Evolutionary conservation across 2,797 vertebrate genomes (phyloP).

Genomic region (Halcyon chelicuti): DNA sequence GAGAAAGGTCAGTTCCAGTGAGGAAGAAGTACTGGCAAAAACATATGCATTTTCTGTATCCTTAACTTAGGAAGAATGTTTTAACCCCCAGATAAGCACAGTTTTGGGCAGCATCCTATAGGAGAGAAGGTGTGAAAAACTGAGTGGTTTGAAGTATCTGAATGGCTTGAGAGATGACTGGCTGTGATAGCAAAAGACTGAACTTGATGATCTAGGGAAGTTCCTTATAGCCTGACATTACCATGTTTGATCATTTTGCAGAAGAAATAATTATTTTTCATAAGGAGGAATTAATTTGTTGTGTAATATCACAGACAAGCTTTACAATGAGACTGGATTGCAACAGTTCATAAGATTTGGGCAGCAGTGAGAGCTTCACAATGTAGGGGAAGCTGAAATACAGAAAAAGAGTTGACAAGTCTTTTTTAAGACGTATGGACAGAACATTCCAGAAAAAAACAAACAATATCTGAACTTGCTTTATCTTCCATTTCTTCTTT

Average conservation of each 20-base stretch:
- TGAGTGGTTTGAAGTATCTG: not conserved
- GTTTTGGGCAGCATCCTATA: not conserved
- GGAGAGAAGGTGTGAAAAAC: not conserved
- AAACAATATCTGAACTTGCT: not conserved
- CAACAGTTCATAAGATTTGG: not conserved
- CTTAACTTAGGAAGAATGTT: not conserved
- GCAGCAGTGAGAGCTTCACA: not conserved
- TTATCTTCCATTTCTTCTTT: not conserved
- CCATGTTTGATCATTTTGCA: not conserved
- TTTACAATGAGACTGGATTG: not conserved
- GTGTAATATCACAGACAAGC: not conserved
- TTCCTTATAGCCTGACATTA: not conserved
- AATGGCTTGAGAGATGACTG: not conserved
- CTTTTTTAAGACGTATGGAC: not conserved
- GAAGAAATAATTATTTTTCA: not conserved
- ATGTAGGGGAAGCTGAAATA: not conserved
- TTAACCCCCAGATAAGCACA: not conserved
- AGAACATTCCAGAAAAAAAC: not conserved
- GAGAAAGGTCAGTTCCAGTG: not conserved
- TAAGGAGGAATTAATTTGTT: not conserved
- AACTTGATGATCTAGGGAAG: not conserved
- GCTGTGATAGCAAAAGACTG: not conserved
- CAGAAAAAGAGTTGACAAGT: not conserved
- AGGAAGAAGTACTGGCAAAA: not conserved
- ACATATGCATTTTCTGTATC: not conserved